Evolutionary conservation across 1,140 invertebrate species (phyloP), one percentile per base, ranked within the genome.

Genomic region (Propsilocerus akamusi): DNA sequence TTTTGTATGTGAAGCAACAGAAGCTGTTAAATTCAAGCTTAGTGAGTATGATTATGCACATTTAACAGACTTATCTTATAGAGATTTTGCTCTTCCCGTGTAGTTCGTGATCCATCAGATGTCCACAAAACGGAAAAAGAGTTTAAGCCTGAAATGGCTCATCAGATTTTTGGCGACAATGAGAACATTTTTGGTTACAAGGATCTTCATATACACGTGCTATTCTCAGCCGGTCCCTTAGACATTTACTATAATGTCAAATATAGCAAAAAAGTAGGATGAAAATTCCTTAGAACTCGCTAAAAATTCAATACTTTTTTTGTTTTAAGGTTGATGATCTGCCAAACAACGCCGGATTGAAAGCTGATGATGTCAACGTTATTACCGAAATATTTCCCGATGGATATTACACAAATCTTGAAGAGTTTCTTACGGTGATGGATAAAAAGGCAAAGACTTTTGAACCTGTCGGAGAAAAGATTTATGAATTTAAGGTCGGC

Each of bases 151-250:
- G 83, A 85, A 48, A 93, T 94, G 86, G 85, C 86, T 48, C 89
- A 97, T 72, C 91, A 96, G 68, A 76, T 95, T 14, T 96, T 94
- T 71, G 90, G 90, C 22, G 86, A 92, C 57, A 84, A 82, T 57
- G 92, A 97, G 69, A 85, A 76, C 52, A 92, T 96, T 62, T 95
- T 94, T 73, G 93, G 93, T 14, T 96, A 94, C 60, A 78, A 82
- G 62, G 80, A 89, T 59, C 67, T 95, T 22, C 72, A 73, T 52
- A 76, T 96, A 5, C 75, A 81, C 47, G 63, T 96, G 10, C 85
- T 81, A 59, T 94, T 91, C 62, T 80, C 78, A 53, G 87, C 89
- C 47, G 84, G 80, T 25, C 81, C 77, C 50, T 69, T 94, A 37
- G 75, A 77, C 53, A 80, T 83, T 17, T 91, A 80, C 58, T 56